Percentiles rank a stretch among this genome's conserved stretches.
phyloP scores from a whole-genome alignment of 2,888 invertebrate genomes.

The Thymelicus lineola region DNA sequence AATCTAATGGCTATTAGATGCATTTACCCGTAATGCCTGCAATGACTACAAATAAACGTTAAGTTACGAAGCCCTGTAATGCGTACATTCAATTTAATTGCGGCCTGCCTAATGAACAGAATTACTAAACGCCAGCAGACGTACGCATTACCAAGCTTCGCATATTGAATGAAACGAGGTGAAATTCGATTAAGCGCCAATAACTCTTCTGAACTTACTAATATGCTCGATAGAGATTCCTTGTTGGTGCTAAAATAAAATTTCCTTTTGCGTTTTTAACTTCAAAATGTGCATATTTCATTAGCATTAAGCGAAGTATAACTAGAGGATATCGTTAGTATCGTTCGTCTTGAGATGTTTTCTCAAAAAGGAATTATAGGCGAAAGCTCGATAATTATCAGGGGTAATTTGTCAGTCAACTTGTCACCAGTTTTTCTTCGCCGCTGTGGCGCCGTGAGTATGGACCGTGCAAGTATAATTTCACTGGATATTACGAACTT shows the following conservation, averaged over 20 bases:
- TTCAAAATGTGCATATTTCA: too few species aligned
- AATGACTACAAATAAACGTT: constrained; percentile 10
- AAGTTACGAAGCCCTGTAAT: constrained; percentile 1
- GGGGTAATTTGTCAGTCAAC: neutral
- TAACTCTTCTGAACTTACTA: neutral
- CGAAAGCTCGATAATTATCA: constrained; percentile 2
- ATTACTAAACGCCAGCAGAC: constrained; percentile 3
- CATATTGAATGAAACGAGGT: constrained; percentile 7
- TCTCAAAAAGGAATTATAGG: constrained; percentile 1
- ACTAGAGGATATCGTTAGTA: too few species aligned
- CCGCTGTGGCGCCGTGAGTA: neutral
- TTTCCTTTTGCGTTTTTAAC: too few species aligned
- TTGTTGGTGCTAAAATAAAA: too few species aligned
- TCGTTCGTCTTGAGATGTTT: neutral
- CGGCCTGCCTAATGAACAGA: constrained; percentile 17
- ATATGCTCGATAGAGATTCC: too few species aligned
- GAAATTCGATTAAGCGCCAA: constrained; percentile 4
- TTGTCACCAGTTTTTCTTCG: neutral
- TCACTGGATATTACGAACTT: too few species aligned
- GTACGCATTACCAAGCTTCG: neutral
- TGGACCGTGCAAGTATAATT: neutral
- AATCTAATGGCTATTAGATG: neutral
- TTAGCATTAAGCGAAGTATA: too few species aligned
- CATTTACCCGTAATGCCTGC: neutral
- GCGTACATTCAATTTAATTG: constrained; percentile 25